Evolutionary conservation across 2,888 invertebrate genomes (phyloP), one percentile per base, ranked within the genome.

Genomic region (Graphium colonna): DNA sequence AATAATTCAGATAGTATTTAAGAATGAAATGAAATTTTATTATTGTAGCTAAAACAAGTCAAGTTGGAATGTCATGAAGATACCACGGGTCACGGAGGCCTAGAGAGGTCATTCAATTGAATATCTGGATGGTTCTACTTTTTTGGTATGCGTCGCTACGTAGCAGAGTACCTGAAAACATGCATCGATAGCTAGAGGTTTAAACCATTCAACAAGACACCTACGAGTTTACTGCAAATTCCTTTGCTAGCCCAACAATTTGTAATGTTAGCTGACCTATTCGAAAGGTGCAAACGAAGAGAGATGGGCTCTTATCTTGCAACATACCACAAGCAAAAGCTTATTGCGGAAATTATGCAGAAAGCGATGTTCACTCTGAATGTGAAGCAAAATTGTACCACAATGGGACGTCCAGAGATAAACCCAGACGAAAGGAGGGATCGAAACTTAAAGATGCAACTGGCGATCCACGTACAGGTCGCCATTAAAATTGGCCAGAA

Each of bases 361-460:
- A 45, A 65, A 12, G 36, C 31, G 39, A n/a, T n/a, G n/a, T n/a
- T n/a, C n/a, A n/a, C n/a, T n/a, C n/a, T n/a, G n/a, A n/a, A n/a
- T n/a, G n/a, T 64, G 0, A 45, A 60, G 9, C 66, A 67, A 10
- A 38, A 21, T 10, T 40, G 71, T 0, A 63, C 61, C 1, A 70
- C 74, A 0, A 45, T 70, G 0, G 62, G 61, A n/a, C 60, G 62
- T 9, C 60, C 60, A 0, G 53, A 60, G 17, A 41, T 52, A 0
- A 74, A 75, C 31, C 75, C 71, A 0, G 67, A 69, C 0, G 73
- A 71, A 48, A 46, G 74, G 0, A 60, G 63, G 28, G 68, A 69
- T 49, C 51, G 75, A 0, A 63, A 67, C 9, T 41, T 73, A 0
- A 73, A 72, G 9, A 55, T 64, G 0, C 71, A 67, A 33, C 46